Base-by-base conservation (phyloP, 1,140 invertebrate genomes). In the Antheraea pernyi region DNA sequence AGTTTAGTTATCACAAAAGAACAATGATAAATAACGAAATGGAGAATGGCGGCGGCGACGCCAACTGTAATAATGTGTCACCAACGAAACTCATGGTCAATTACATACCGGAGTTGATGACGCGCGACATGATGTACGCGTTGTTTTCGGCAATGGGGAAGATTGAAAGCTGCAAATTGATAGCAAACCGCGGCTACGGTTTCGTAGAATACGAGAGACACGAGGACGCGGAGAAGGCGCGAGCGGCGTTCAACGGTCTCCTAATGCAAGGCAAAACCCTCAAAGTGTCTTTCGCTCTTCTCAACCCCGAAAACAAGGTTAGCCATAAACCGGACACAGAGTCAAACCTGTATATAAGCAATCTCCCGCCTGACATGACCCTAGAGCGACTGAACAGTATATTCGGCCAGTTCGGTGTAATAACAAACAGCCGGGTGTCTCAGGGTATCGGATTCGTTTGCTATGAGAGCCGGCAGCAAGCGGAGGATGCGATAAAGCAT, bases 51-150 rank as follows among this genome's bases (percentile, higher is more conserved):
- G 89, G 89, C 88, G 91, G 89, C 84, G 91, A 90, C 90, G 89
- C 88, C 74, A 88, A 84, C 80, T 53, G 16, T 53, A 85, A 81
- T 84, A 93, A 92, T 91, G 91, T 93, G 91, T 93, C 92, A 87
- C 86, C 87, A 76, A 93, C 92, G 73, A 93, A 93, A 86, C 91
- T 93, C 85, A 93, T 93, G 91, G 91, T 93, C 79, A 93, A 93
- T 81, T 93, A 92, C 81, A 92, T 93, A 73, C 91, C 92, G 19
- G 92, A 93, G 77, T 68, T 91, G 83, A 92, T 93, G 91, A 92
- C 88, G 75, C 88, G 89, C 63, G 91, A 93, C 65, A 92, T 91
- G 86, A 92, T 93, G 89, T 92, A 92, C 73, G 88, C 91, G 64
- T 84, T 92, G 67, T 93, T 93, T 82, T 91, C 89, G 22, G 89